A percentile compares a stretch with the other conserved stretches of the same genome.
phyloP scores from a whole-genome alignment of 2,888 invertebrate species.

The Pristionchus entomophagus region DNA sequence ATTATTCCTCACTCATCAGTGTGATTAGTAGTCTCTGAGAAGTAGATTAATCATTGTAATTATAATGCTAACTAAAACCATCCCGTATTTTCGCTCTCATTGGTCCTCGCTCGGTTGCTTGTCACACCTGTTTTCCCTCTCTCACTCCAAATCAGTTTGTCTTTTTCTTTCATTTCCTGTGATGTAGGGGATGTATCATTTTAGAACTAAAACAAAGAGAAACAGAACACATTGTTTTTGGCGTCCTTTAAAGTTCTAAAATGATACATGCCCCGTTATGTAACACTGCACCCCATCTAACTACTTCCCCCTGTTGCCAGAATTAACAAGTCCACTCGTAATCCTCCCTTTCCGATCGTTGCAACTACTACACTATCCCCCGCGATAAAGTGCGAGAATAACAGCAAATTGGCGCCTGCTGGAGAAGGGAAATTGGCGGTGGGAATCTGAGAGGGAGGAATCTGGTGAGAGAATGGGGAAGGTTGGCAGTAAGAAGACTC shows the following conservation, averaged over 20 bases:
- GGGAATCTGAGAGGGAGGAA: no score
- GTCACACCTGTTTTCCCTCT: no score
- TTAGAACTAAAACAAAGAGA: no score
- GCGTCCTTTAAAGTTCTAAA: no score
- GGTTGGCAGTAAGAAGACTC: not conserved
- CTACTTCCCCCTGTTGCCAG: not conserved
- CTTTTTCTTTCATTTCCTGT: no score
- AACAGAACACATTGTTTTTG: no score
- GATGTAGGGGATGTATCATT: no score
- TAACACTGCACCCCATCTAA: not conserved
- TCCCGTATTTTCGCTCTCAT: not conserved
- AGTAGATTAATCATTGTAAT: not conserved
- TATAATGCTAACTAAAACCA: not conserved
- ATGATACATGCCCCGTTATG: not conserved
- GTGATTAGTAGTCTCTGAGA: not conserved
- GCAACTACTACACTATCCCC: not conserved
- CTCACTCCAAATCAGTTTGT: no score
- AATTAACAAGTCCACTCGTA: constrained; percentile 15
- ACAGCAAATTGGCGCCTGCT: not conserved
- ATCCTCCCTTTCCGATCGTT: not conserved
- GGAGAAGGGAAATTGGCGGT: no score
- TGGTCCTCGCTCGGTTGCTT: not conserved
- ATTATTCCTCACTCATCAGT: not conserved
- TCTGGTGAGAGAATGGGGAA: not conserved
- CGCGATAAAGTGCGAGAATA: constrained; percentile 18